A percentile compares a stretch with the other conserved stretches of the same genome.
Evolutionary conservation across 1,140 invertebrate genomes (phyloP).

Genomic region (Bicyclus anynana): DNA sequence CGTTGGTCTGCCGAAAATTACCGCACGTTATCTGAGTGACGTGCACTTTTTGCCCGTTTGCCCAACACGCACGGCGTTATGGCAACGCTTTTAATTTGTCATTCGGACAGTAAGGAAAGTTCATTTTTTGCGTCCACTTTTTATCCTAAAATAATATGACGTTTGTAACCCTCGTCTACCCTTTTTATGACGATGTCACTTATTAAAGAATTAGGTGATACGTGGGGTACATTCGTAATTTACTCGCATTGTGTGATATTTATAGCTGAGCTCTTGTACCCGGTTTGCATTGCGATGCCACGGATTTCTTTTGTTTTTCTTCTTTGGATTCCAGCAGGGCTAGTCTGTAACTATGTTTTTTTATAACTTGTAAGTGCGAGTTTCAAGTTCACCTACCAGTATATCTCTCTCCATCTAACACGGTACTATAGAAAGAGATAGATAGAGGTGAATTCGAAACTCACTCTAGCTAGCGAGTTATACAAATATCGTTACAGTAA

Average conservation of each 20-base stretch:
- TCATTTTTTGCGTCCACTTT: slow-evolving; percentile 42
- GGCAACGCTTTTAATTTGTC: slow-evolving; percentile 48
- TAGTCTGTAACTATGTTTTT: too few relatives aligned
- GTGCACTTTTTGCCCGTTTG: slow-evolving; percentile 36
- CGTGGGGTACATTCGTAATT: slow-evolving; percentile 17
- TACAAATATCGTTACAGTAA: too few relatives aligned
- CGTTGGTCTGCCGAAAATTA: slow-evolving; percentile 15
- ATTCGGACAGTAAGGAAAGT: slow-evolving; percentile 45
- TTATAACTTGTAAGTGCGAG: too few relatives aligned
- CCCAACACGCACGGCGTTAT: slow-evolving; percentile 24
- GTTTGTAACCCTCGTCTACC: slow-evolving; percentile 51
- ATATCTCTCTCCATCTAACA: too few relatives aligned
- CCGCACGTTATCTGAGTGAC: slow-evolving; percentile 34
- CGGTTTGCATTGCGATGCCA: too few relatives aligned
- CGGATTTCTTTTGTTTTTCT: too few relatives aligned
- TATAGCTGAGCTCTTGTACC: too few relatives aligned
- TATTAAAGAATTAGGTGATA: slow-evolving; percentile 24
- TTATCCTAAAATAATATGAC: slow-evolving; percentile 55
- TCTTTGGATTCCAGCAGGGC: too few relatives aligned
- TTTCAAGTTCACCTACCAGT: too few relatives aligned
- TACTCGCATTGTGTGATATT: background rate
- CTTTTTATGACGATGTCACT: slow-evolving; percentile 36
- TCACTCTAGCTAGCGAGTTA: too few relatives aligned
- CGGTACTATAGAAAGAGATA: too few relatives aligned
- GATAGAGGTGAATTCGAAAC: too few relatives aligned